Conservation (phyloP, 2,888 invertebrate genomes). For the Abscondita cerata region DNA sequence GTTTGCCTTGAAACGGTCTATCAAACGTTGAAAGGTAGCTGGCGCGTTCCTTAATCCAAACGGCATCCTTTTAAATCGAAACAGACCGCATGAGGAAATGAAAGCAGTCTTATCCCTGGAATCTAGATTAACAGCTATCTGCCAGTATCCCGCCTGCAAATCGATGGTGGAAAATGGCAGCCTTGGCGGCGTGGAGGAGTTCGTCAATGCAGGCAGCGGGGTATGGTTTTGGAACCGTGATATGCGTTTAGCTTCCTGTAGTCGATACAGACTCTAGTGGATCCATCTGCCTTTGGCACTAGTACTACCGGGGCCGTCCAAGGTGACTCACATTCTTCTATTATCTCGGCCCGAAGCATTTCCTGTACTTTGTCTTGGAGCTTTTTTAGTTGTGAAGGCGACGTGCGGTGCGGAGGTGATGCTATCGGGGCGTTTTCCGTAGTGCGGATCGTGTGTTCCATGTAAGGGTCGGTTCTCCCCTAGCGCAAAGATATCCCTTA, state of each 20-base stretch:
- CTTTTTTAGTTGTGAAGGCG: no score
- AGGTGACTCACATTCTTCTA: no score
- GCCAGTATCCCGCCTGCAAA: not conserved
- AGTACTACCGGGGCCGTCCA: no score
- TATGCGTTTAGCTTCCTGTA: not conserved
- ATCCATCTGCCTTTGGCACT: no score
- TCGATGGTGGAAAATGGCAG: not conserved
- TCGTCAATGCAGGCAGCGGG: not conserved
- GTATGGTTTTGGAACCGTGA: not conserved
- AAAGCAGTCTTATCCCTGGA: no score
- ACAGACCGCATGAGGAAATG: no score
- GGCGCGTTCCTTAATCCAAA: no score
- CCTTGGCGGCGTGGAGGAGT: not conserved
- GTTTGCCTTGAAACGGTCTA: no score
- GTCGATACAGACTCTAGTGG: conserved; percentile 6
- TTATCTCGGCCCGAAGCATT: no score
- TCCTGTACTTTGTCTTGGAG: not conserved
- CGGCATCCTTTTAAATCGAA: no score
- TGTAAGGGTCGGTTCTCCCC: not conserved
- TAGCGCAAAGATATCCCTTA: not conserved
- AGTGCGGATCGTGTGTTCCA: conserved; percentile 5
- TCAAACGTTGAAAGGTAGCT: no score
- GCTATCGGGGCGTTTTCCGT: not conserved
- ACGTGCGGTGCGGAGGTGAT: not conserved
- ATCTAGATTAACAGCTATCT: no score